These are phyloP conservation scores for Cotesia typhae DNA, from an alignment of 1,140 invertebrate genomes.

Conservation along the genomic window DNA sequence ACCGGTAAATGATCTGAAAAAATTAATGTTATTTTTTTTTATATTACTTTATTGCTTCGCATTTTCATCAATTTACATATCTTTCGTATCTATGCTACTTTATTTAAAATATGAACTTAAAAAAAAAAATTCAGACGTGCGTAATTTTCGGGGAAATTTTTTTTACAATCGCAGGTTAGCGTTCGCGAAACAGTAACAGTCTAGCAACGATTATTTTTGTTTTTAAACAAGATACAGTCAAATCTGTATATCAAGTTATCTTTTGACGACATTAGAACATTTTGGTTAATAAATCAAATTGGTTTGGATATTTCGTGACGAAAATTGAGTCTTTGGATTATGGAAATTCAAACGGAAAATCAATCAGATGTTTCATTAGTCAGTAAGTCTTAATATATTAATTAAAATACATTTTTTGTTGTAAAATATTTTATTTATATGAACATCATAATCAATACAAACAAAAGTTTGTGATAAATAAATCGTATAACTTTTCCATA, in stretches of 20 bases:
- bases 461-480: too few species aligned
- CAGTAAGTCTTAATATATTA: slow-evolving; percentile 6
- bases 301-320: not conserved
- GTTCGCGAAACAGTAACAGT: not conserved
- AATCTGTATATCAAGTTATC: not conserved
- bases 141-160: slow-evolving; percentile 5
- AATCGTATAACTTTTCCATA: too few species aligned
- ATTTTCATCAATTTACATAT: slow-evolving; percentile 19
- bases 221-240: not conserved
- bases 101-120: slow-evolving; percentile 30
- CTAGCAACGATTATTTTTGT: slow-evolving; percentile 28
- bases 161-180: not conserved
- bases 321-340: not conserved
- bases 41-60: slow-evolving; percentile 18
- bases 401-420: not conserved
- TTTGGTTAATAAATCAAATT: slow-evolving; percentile 25
- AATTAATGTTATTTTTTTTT: slow-evolving; percentile 4
- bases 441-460: not conserved
- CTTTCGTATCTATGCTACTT: slow-evolving; percentile 12
- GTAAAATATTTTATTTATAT: slow-evolving; percentile 1
- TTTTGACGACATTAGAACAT: not conserved
- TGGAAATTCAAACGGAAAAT: slow-evolving; percentile 7
- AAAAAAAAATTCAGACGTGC: not conserved
- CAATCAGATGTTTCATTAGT: slow-evolving; percentile 5
- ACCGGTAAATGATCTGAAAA: not conserved